A percentile compares a stretch with the other conserved stretches of the same genome.
Conservation (phyloP, 1,140 invertebrate genomes). For the Plutomurus gul region DNA sequence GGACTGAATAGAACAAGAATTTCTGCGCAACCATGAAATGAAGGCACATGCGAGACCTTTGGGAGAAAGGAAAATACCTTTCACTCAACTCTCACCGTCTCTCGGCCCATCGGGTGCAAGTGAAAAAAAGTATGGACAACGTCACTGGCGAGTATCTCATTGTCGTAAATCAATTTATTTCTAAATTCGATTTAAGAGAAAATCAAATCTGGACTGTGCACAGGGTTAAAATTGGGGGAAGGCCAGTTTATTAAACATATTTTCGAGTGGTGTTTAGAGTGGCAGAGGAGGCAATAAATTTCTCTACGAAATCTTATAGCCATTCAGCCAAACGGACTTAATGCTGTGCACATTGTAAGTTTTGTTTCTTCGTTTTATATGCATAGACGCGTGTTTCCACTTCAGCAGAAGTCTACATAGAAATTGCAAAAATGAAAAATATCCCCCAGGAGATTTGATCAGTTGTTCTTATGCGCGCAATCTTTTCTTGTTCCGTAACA, state of each 20-base stretch:
- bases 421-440: slow-evolving; percentile 23
- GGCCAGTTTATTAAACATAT: background rate
- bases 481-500: slow-evolving; percentile 1
- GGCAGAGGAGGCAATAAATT: slow-evolving; percentile 11
- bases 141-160: background rate
- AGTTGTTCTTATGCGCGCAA: slow-evolving; percentile 18
- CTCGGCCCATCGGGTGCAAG: background rate
- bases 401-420: background rate
- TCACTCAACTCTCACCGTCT: background rate
- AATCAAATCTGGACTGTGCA: slow-evolving; percentile 4
- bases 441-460: slow-evolving; percentile 13
- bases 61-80: background rate
- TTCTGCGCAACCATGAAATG: background rate
- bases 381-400: background rate
- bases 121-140: background rate
- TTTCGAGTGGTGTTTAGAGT: slow-evolving; percentile 1
- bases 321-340: background rate
- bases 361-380: too few species aligned
- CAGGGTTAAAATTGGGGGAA: background rate
- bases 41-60: background rate
- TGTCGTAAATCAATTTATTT: slow-evolving; percentile 19
- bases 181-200: slow-evolving; percentile 28
- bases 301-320: background rate
- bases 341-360: too few species aligned
- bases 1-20: background rate